Evolutionary conservation across 2,888 invertebrate species (phyloP).

Genomic region (Eretmocerus hayati): DNA sequence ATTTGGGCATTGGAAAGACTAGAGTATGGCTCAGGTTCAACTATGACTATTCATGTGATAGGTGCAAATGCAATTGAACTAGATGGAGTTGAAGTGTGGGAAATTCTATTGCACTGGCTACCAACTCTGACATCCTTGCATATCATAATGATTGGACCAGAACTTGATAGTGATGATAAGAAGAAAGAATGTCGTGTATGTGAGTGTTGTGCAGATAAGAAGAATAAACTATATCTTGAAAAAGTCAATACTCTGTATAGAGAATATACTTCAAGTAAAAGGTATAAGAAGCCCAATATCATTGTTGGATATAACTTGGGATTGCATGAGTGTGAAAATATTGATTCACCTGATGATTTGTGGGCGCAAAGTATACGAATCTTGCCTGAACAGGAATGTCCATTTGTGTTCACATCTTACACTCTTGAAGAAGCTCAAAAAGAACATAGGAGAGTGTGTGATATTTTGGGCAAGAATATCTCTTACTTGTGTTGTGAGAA

Average conservation of each 20-base stretch:
- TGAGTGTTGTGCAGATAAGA: slow-evolving; percentile 24
- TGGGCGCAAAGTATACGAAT: slow-evolving; percentile 30
- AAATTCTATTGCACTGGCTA: slow-evolving; percentile 39
- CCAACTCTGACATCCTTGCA: slow-evolving; percentile 27
- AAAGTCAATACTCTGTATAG: slow-evolving; percentile 26
- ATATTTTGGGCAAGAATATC: slow-evolving; percentile 22
- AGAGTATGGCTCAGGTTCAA: slow-evolving; percentile 10
- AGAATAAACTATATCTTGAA: slow-evolving; percentile 25
- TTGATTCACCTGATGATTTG: slow-evolving; percentile 29
- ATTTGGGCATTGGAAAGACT: slow-evolving; percentile 31
- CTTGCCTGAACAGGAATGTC: slow-evolving; percentile 30
- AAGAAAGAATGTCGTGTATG: slow-evolving; percentile 24
- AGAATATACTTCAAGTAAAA: slow-evolving; percentile 24
- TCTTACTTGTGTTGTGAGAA: slow-evolving; percentile 23
- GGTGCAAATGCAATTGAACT: slow-evolving; percentile 38
- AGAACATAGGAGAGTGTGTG: slow-evolving; percentile 31
- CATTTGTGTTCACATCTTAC: slow-evolving; percentile 35
- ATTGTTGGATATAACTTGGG: slow-evolving; percentile 36
- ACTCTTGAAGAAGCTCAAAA: slow-evolving; percentile 29
- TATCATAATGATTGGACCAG: slow-evolving; percentile 39
- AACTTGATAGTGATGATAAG: slow-evolving; percentile 28
- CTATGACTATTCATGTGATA: slow-evolving; percentile 37
- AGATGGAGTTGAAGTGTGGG: slow-evolving; percentile 34
- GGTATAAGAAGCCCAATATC: slow-evolving; percentile 31
- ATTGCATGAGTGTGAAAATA: slow-evolving; percentile 32